Base-by-base conservation (phyloP, 1,140 invertebrate species). In the Drosophila prosaltans region DNA sequence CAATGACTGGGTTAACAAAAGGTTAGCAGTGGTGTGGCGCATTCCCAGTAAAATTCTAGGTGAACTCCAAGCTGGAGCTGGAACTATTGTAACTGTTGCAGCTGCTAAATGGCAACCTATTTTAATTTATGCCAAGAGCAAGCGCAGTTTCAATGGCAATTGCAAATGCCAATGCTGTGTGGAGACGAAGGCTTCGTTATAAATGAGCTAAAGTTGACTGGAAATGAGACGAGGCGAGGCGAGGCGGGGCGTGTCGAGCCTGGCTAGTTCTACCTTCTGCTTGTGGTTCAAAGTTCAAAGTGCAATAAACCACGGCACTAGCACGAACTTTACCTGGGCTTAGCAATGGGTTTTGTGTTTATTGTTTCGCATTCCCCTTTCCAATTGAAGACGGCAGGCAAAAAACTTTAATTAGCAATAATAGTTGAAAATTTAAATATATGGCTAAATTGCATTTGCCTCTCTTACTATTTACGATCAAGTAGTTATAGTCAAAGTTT, bases 71-170 rank as follows among this genome's bases (percentile, higher is more conserved):
- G 39, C 36, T 16, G 11, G 9, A 40, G 36, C 1, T 0, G 62
- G 45, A 30, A 24, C n/a, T n/a, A 54, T 58, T 41, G 51, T 51
- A 24, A 11, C 28, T 26, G 54, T 54, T 61, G 51, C 66, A 61
- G 66, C 65, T 51, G 61, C 61, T 39, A 69, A 69, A 75, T 41
- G 65, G 65, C 79, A 82, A 82, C 79, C 82, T 81, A 85, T 79
- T 79, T 86, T 88, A 89, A 88, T 88, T 88, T 88, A 88, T 88
- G 84, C 84, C 84, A 88, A 89, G 84, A 77, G 83, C 83, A 79
- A 76, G 69, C 48, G 71, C 75, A 59, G 48, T 51, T 28, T 68
- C 48, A 62, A 16, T 36, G 54, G 45, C 21, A 43, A 65, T 58
- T 54, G 28, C 45, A 72, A 75, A 60, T 72, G 75, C 66, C 65